Evolutionary conservation across 2,113 vertebrate genomes (phyloP).

Genomic region (Antidorcas marsupialis): DNA sequence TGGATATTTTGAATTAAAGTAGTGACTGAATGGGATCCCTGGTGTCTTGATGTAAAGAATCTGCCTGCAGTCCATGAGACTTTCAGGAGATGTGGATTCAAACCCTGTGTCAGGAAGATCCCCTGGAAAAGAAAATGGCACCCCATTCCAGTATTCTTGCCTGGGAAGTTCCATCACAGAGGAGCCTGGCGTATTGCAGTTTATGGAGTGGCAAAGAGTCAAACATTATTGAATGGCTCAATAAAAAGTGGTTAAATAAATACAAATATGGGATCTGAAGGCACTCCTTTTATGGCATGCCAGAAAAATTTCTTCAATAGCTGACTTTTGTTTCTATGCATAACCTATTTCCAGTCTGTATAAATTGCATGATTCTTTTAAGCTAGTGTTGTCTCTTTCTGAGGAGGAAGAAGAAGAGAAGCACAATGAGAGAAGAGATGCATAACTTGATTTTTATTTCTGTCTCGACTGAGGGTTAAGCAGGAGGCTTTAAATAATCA

Average conservation of each 20-base stretch:
- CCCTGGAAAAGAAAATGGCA: neutral
- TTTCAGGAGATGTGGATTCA: neutral
- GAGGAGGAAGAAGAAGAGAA: neutral
- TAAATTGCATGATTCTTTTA: neutral
- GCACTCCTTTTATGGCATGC: neutral
- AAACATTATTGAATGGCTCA: neutral
- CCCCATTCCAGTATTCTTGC: neutral
- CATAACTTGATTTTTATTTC: neutral
- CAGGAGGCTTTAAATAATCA: neutral
- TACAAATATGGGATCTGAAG: neutral
- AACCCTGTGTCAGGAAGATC: neutral
- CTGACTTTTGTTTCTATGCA: neutral
- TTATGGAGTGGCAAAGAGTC: neutral
- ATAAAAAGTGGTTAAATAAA: neutral
- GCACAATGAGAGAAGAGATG: neutral
- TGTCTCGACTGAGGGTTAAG: neutral
- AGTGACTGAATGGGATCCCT: neutral
- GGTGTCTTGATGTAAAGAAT: neutral
- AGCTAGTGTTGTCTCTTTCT: neutral
- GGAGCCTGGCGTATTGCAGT: accelerated
- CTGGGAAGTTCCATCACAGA: neutral
- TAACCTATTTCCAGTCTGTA: neutral
- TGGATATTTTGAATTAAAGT: neutral
- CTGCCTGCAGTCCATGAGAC: neutral
- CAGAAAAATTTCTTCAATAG: neutral